Conservation (phyloP, 1,140 invertebrate genomes). For the Euura lappo region DNA sequence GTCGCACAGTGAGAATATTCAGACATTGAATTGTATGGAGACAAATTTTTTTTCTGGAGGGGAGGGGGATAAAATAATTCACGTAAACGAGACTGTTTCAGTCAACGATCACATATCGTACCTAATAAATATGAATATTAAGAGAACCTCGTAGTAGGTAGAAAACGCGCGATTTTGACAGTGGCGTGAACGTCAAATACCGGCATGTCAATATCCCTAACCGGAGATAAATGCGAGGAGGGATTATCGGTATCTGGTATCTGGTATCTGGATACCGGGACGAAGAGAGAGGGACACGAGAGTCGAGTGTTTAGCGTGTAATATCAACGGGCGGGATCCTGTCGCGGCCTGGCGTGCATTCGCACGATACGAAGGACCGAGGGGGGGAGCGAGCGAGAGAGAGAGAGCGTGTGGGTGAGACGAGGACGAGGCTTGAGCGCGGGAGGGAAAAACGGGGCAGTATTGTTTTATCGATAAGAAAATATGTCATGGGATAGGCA, state of each 20-base stretch:
- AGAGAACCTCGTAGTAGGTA: conserved; percentile 33
- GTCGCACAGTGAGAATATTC: background rate
- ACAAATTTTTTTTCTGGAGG: too few relatives aligned
- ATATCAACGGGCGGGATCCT: background rate
- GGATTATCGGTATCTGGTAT: background rate
- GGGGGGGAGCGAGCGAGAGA: too few relatives aligned
- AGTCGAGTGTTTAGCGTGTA: background rate
- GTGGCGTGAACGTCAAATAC: conserved; percentile 41
- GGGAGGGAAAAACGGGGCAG: conserved; percentile 40
- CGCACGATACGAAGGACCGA: background rate
- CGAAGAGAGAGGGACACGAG: background rate
- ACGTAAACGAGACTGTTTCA: too few relatives aligned
- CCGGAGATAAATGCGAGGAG: background rate
- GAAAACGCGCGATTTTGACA: conserved; percentile 44
- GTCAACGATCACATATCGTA: background rate
- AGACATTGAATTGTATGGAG: background rate
- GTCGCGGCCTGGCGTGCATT: too few relatives aligned
- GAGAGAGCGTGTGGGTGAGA: too few relatives aligned
- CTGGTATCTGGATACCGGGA: background rate
- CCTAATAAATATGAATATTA: conserved; percentile 12
- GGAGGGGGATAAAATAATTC: too few relatives aligned
- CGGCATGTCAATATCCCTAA: conserved; percentile 38
- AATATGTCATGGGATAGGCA: background rate
- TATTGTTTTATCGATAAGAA: conserved; percentile 56
- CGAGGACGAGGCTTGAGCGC: conserved; percentile 8